Base-by-base conservation (phyloP, 2,797 vertebrate genomes). In the Lepilemur ruficaudatus region DNA sequence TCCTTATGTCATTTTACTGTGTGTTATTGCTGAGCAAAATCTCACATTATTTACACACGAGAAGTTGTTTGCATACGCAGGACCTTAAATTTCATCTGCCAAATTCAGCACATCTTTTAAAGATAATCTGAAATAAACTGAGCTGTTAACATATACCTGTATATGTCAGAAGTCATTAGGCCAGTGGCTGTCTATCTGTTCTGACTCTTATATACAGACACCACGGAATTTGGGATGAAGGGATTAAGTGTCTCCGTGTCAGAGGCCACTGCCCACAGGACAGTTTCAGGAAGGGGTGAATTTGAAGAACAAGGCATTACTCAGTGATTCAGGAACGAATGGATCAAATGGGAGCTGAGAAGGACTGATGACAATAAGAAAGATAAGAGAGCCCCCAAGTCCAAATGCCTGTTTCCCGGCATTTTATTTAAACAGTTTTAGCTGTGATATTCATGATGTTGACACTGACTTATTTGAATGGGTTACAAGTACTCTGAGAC, bases 401-500 rank as follows among this genome's bases (percentile, higher is more conserved):
- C 43, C 38, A 78, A 88, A 81, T 41, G 30, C 15, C 2, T 55
- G 22, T 67, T 83, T 48, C 50, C 32, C 20, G 89, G 38, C 5
- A 43, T 84, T 87, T 84, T 72, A 67, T 70, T 92, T 87, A 73
- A 85, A 69, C 92, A 6, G 23, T 35, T 94, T 75, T 70, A 70
- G 6, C 28, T 28, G 4, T 75, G 67, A 4, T 55, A 75, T 95
- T 76, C 59, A 41, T 80, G 13, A 50, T 25, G 13, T 75, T 91
- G 86, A 23, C 55, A 65, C 1, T 96, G 67, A 90, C 32, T 90
- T 93, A 81, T 48, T 70, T 88, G 23, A 91, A 89, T 73, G 70
- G 17, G 69, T 80, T 95, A 92, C 93, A 93, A 89, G 22, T 75
- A 69, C 17, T 91, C 22, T 82, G 70, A 87, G 48, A 57, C 67